Conservation (phyloP, 2,113 vertebrate genomes). For the Actenoides lindsayi region DNA sequence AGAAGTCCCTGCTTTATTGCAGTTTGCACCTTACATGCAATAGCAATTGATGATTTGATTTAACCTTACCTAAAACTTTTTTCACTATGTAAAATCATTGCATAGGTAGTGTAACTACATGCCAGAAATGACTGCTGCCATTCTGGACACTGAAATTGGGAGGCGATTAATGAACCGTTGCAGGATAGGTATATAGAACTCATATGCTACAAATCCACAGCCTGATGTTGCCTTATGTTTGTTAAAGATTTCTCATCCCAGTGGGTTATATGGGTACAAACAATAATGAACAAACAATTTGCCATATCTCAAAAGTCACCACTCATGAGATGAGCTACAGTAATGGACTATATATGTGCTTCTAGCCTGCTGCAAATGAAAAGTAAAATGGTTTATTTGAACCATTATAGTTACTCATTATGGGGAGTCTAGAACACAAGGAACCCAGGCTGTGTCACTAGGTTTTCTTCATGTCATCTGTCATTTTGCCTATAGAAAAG, state of each 20-base stretch:
- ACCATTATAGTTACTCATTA: neutral
- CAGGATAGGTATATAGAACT: neutral
- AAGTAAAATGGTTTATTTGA: neutral
- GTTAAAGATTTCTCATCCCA: neutral
- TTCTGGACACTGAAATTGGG: neutral
- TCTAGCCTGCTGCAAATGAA: neutral
- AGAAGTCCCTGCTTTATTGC: neutral
- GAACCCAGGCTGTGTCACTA: neutral
- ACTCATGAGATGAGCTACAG: neutral
- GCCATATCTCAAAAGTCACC: neutral
- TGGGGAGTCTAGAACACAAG: accelerated
- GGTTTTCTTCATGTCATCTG: neutral
- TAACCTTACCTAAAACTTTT: neutral
- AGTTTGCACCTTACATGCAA: neutral
- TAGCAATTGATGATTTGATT: neutral
- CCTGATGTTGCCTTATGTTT: neutral
- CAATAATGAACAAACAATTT: neutral
- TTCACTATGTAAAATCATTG: neutral
- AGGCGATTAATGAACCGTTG: accelerated
- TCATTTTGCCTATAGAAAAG: neutral
- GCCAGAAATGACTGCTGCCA: neutral
- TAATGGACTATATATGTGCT: neutral
- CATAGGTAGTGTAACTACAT: neutral
- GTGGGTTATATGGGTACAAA: neutral
- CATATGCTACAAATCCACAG: neutral